Percentiles rank a stretch among this genome's conserved stretches.
Evolutionary conservation across 2,888 invertebrate genomes (phyloP).

Genomic region (Elysia crispata): DNA sequence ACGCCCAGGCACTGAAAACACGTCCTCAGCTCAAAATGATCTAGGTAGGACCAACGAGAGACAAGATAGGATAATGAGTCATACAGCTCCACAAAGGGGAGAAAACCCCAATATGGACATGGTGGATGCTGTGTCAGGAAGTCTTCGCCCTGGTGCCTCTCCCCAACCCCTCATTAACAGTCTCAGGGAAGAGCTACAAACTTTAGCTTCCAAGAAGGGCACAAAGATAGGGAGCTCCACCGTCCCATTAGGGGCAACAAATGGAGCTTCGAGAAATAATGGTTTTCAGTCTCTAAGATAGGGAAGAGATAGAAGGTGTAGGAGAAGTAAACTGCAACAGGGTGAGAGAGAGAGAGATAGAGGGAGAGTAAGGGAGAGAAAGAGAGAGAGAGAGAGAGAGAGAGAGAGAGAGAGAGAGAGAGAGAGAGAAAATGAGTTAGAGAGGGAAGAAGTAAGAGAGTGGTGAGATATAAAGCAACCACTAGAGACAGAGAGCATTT

Average conservation of each 20-base stretch:
- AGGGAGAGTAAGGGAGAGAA: conserved; percentile 37
- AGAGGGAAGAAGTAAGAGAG: conserved; percentile 27
- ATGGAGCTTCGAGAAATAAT: background rate
- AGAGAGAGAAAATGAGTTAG: background rate
- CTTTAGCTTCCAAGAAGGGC: conserved; percentile 40
- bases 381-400: conserved; percentile 27
- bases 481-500: background rate
- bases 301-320: conserved; percentile 19
- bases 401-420: background rate
- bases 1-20: too few species aligned
- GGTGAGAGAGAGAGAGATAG: conserved; percentile 33
- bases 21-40: too few species aligned
- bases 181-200: conserved; percentile 47
- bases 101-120: conserved; percentile 41
- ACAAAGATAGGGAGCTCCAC: too few species aligned
- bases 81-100: conserved; percentile 36
- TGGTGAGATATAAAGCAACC: background rate
- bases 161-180: conserved; percentile 51
- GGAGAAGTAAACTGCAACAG: background rate
- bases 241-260: too few species aligned
- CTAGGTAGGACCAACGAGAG: too few species aligned
- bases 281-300: background rate
- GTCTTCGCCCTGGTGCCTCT: conserved; percentile 46
- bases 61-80: background rate
- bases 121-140: conserved; percentile 42